Evolutionary conservation across 1,140 invertebrate genomes (phyloP).

Genomic region (Drosophila truncata): DNA sequence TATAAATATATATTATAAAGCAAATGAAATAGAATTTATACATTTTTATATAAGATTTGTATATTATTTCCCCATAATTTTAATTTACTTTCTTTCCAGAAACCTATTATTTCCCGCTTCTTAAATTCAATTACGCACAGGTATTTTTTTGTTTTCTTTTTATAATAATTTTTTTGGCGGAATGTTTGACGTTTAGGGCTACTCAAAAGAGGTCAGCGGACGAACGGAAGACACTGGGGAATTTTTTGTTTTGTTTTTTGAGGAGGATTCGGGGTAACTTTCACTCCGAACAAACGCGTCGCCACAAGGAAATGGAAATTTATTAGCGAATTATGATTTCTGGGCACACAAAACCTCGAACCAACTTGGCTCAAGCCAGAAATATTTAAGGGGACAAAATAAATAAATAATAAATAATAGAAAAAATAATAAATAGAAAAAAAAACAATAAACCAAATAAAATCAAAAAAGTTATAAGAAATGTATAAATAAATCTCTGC

Average conservation of each 20-base stretch:
- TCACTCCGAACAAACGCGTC: constrained; percentile 67
- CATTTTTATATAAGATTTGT: too few relatives aligned
- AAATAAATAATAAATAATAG: background rate
- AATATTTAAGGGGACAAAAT: background rate
- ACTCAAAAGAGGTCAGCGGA: background rate
- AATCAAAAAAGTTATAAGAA: background rate
- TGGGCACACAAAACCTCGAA: constrained; percentile 42
- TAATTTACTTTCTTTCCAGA: background rate
- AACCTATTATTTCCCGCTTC: background rate
- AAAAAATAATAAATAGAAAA: background rate
- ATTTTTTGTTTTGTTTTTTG: background rate
- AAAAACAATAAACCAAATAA: background rate
- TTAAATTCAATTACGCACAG: constrained; percentile 21
- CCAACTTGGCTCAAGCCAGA: constrained; percentile 42
- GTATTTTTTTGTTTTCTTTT: constrained; percentile 15
- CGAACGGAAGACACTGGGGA: constrained; percentile 6
- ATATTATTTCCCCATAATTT: background rate
- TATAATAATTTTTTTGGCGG: constrained; percentile 4
- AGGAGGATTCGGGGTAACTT: constrained; percentile 55
- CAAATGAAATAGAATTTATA: too few relatives aligned
- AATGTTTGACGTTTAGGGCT: constrained; percentile 26
- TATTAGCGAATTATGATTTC: constrained; percentile 82
- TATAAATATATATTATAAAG: too few relatives aligned
- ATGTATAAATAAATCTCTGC: background rate
- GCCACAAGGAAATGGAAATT: constrained; percentile 77